Evolutionary conservation across 2,113 vertebrate species (phyloP), one percentile per base, ranked within the genome.

Genomic region (Nestor notabilis): DNA sequence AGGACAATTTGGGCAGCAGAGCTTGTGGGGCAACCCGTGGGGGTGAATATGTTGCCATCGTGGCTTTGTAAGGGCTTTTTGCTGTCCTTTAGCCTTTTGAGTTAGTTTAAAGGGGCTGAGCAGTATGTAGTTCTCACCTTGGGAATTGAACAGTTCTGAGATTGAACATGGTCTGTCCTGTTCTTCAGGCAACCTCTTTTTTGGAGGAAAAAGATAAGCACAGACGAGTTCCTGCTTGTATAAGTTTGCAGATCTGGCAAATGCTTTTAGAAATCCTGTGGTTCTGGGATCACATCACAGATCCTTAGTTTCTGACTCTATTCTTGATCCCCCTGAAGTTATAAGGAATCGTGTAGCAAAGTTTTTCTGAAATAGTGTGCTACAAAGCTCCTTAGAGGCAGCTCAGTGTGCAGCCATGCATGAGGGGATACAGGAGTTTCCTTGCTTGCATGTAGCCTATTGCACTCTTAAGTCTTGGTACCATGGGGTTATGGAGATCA

Each of bases 91-190:
- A 0, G 19, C 35, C 16, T 23, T 82, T 11, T 55, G 19, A 29
- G 11, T 25, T 33, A 3, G 17, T 60, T 71, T 71, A 49, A 82
- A 64, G 5, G 10, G 6, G 2, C 21, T 82, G 43, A 50, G 18
- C 12, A 29, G 5, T 3, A 5, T 3, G 2, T 17, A 52, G 39
- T 19, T 70, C 50, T 70, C 0, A 3, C 18, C 16, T 77, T 14
- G 31, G 18, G 15, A 23, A 23, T 82, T 64, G 46, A 27, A 33
- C 2, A 8, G 25, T 47, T 85, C 24, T 1, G 24, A 44, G 27
- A 3, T 10, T 12, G 9, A 50, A n/a, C 0, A 0, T 20, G 5
- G 18, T 71, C 47, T 68, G 3, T 47, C 49, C 15, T n/a, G 12
- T 21, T 79, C 33, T 9, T 89, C 5, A 24, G 33, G 49, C 19